These are phyloP conservation scores for Suncus etruscus DNA, from an alignment of 2,113 vertebrate species.

Conservation along the genomic window DNA sequence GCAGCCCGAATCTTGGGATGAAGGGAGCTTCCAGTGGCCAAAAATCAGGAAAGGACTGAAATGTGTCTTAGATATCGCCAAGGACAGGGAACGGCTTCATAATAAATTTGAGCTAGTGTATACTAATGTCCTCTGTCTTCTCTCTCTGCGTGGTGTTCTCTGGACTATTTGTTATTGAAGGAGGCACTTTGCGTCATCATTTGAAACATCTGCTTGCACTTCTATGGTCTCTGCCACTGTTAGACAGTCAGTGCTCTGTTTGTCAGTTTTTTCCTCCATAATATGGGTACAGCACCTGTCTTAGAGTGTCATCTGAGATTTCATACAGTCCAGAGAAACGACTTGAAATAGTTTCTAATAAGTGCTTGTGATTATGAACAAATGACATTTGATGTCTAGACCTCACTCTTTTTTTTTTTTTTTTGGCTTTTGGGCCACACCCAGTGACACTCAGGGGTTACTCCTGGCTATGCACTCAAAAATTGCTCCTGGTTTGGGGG, in stretches of 20 bases:
- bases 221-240: neutral
- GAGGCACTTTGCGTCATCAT: neutral
- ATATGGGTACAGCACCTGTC: neutral
- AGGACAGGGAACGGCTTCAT: neutral
- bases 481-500: no score
- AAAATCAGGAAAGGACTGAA: conserved; percentile 11
- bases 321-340: neutral
- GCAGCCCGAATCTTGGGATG: neutral
- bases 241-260: neutral
- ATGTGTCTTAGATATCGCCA: neutral
- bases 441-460: no score
- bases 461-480: no score
- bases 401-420: no score
- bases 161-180: neutral
- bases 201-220: neutral
- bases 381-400: neutral
- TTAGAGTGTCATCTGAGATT: neutral
- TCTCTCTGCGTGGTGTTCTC: neutral
- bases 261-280: conserved; percentile 12
- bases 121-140: neutral
- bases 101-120: neutral
- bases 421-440: no score
- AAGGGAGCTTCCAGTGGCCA: neutral
- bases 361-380: conserved; percentile 12
- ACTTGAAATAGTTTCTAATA: neutral